These are phyloP conservation scores for Merluccius polli DNA, from an alignment of 2,797 vertebrate genomes.

Conservation along the genomic window DNA sequence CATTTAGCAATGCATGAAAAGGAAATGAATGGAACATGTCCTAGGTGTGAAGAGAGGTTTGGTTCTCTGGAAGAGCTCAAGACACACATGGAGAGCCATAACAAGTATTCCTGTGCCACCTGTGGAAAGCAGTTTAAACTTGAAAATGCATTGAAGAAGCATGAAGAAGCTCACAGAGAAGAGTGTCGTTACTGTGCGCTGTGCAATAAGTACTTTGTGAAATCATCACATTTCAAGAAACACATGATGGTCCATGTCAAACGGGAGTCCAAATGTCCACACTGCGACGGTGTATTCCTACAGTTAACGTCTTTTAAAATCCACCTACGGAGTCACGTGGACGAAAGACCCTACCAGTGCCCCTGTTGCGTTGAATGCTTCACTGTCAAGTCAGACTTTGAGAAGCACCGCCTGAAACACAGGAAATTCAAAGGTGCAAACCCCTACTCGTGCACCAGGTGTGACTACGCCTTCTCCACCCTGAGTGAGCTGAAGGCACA, in stretches of 20 bases:
- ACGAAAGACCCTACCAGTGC: slow-evolving; percentile 77
- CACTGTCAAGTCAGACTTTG: slow-evolving; percentile 70
- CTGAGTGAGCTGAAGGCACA: slow-evolving; percentile 60
- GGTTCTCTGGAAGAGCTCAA: slow-evolving; percentile 48
- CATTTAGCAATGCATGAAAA: slow-evolving; percentile 57
- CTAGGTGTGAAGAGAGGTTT: slow-evolving; percentile 53
- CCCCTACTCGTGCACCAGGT: slow-evolving; percentile 68
- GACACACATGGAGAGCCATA: slow-evolving; percentile 52
- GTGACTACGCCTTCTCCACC: slow-evolving; percentile 63
- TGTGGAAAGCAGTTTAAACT: slow-evolving; percentile 66
- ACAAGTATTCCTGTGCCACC: slow-evolving; percentile 47
- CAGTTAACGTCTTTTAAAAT: slow-evolving; percentile 77
- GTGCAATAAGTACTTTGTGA: slow-evolving; percentile 57
- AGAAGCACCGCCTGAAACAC: slow-evolving; percentile 79
- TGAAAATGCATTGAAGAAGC: slow-evolving; percentile 60
- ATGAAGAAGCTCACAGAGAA: slow-evolving; percentile 48
- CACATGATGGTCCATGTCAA: slow-evolving; percentile 73
- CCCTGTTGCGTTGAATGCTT: slow-evolving; percentile 77
- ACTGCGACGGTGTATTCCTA: slow-evolving; percentile 77
- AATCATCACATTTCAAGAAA: slow-evolving; percentile 66
- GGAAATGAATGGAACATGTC: slow-evolving; percentile 58
- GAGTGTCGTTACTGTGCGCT: slow-evolving; percentile 53
- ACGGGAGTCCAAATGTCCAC: slow-evolving; percentile 75
- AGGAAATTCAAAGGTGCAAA: slow-evolving; percentile 56
- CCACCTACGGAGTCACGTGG: slow-evolving; percentile 77